Evolutionary conservation across 2,113 vertebrate genomes (phyloP).

Genomic region (Oreotrochilus melanogaster): DNA sequence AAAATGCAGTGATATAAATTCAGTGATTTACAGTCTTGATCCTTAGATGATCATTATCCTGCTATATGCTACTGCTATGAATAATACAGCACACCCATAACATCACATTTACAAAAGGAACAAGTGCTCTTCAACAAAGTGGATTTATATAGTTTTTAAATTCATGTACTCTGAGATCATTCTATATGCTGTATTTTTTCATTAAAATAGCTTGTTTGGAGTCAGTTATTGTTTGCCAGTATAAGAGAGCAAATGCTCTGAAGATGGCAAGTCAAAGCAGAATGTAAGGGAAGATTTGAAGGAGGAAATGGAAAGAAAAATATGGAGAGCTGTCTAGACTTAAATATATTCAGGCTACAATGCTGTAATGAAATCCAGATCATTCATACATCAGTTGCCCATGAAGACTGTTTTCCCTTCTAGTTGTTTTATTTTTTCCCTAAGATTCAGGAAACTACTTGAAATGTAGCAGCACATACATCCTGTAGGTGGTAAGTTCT

Average conservation of each 20-base stretch:
- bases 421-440: neutral
- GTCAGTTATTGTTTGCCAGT: neutral
- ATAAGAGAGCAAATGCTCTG: neutral
- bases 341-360: neutral
- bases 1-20: neutral
- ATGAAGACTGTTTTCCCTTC: neutral
- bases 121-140: neutral
- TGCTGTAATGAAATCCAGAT: neutral
- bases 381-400: neutral
- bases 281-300: neutral
- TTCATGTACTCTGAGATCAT: neutral
- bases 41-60: neutral
- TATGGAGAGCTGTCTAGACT: neutral
- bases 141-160: neutral
- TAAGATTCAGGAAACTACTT: neutral
- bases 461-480: neutral
- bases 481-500: neutral
- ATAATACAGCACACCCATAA: neutral
- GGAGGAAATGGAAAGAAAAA: neutral
- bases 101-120: neutral
- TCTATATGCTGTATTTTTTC: neutral
- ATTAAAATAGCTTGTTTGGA: neutral
- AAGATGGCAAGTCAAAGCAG: neutral
- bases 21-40: neutral
- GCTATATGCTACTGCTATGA: fast-evolving